These are phyloP conservation scores for Leptopilina clavipes DNA, from an alignment of 1,140 invertebrate species.

Conservation along the genomic window DNA sequence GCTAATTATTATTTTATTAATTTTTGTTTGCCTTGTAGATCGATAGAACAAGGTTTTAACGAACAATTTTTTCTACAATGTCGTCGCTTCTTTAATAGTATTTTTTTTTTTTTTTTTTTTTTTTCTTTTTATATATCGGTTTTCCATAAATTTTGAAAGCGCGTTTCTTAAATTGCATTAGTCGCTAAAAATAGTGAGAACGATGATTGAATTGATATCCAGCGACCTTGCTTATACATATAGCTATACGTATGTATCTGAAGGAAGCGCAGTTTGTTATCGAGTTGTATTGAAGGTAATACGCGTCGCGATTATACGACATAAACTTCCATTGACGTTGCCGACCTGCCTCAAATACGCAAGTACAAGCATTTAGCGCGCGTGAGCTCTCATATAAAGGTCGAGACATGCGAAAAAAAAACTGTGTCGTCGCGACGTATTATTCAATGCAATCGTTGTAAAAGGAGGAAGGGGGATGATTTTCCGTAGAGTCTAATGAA, in stretches of 20 bases:
- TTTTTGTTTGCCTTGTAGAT: no score
- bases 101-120: background rate
- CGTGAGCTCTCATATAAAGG: conserved; percentile 15
- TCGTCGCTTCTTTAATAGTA: no score
- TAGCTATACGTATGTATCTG: background rate
- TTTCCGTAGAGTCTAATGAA: background rate
- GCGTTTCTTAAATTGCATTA: background rate
- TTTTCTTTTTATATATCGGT: background rate
- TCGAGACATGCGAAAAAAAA: conserved; percentile 21
- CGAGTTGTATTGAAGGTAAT: conserved; percentile 60
- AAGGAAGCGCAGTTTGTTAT: conserved; percentile 47
- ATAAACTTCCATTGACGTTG: conserved; percentile 51
- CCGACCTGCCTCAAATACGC: conserved; percentile 65
- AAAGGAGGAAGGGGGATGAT: background rate
- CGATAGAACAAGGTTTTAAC: no score
- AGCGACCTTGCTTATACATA: conserved; percentile 10
- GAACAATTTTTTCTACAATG: no score
- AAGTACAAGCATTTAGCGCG: conserved; percentile 23
- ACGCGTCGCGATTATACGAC: conserved; percentile 54
- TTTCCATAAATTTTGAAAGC: conserved; percentile 8
- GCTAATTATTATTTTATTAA: no score
- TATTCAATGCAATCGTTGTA: background rate
- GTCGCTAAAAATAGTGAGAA: conserved; percentile 20
- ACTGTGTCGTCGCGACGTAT: conserved; percentile 22
- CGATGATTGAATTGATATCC: conserved; percentile 21